Percentiles rank a stretch among this genome's conserved stretches.
Evolutionary conservation across 2,113 vertebrate species (phyloP).

Genomic region (Syrmaticus mikado): DNA sequence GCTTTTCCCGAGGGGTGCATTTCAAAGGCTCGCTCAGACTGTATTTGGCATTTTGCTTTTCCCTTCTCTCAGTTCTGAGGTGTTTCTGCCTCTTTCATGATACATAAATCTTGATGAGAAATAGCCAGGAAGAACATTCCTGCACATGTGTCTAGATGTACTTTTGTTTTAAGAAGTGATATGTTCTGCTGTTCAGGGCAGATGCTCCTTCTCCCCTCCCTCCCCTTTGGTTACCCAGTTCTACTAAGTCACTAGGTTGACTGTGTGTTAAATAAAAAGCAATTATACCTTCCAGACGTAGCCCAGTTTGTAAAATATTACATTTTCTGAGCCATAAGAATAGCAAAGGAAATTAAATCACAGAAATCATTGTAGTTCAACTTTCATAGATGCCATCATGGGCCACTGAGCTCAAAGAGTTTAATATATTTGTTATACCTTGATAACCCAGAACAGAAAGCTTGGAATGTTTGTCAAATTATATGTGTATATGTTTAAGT

Average conservation of each 20-base stretch:
- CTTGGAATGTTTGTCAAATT: background rate
- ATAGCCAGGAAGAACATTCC: slow-evolving; percentile 15
- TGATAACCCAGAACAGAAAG: background rate
- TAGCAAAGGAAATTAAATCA: background rate
- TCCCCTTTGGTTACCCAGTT: background rate
- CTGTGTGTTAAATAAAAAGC: background rate
- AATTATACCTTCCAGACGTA: background rate
- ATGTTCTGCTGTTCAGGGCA: background rate
- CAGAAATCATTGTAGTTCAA: background rate
- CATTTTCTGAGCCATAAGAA: background rate
- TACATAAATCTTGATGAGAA: slow-evolving; percentile 13
- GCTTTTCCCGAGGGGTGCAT: background rate
- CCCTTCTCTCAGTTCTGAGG: background rate
- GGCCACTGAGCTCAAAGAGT: background rate
- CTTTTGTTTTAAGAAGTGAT: background rate
- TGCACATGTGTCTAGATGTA: background rate
- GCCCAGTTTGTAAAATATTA: background rate
- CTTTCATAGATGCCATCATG: background rate
- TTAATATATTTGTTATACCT: background rate
- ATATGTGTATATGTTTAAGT: background rate
- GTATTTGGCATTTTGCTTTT: slow-evolving; percentile 28
- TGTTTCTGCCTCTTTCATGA: background rate
- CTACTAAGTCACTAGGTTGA: background rate
- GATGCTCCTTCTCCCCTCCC: background rate
- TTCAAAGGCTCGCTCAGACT: background rate